Conservation (phyloP, 2,113 vertebrate genomes). For the Gila orcuttii region DNA sequence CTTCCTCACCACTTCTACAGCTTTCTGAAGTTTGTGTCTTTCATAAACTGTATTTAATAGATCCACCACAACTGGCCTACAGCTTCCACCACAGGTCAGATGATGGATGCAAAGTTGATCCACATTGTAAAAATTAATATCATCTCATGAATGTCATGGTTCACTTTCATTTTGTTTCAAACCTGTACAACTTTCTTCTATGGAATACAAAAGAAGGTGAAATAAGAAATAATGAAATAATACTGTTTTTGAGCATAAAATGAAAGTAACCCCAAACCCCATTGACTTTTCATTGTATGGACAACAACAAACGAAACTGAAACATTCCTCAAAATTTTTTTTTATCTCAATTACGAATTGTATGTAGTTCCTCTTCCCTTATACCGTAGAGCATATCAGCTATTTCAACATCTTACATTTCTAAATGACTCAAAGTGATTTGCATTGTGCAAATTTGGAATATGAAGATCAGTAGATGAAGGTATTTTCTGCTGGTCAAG, state of each 20-base stretch:
- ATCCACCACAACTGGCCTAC: background rate
- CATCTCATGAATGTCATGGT: background rate
- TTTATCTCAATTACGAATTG: background rate
- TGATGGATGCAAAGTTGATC: background rate
- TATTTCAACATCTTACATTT: background rate
- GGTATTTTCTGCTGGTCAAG: background rate
- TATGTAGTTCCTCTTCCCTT: background rate
- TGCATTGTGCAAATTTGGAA: background rate
- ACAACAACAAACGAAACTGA: background rate
- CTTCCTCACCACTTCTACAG: slow-evolving; percentile 62
- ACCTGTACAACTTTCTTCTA: background rate
- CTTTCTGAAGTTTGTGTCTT: background rate
- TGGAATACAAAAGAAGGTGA: background rate
- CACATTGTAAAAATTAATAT: background rate
- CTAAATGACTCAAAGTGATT: background rate
- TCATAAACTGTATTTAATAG: background rate
- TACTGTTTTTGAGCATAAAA: background rate
- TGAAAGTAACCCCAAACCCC: background rate
- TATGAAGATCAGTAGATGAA: background rate
- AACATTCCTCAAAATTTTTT: background rate
- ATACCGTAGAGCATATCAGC: too few species aligned
- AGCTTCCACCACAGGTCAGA: background rate
- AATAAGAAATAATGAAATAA: background rate
- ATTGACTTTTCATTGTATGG: background rate
- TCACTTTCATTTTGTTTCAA: background rate